These are phyloP conservation scores for Montipora sp. DNA, from an alignment of 64 coral and sea anemone genomes.

Conservation along the genomic window DNA sequence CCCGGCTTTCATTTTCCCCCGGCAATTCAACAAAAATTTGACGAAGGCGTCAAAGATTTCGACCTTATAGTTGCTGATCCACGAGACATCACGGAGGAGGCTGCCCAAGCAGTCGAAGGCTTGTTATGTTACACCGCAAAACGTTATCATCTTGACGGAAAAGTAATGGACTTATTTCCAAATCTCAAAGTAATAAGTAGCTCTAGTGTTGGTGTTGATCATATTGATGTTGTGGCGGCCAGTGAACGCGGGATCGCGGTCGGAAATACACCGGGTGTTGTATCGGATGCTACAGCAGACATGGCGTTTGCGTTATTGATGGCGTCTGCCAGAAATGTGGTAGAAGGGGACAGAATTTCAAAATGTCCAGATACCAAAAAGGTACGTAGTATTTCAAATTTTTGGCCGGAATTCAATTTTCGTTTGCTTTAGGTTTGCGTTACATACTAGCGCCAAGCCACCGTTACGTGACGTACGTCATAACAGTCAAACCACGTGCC, in stretches of 20 bases:
- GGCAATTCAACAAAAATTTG: neutral
- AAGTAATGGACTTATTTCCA: conserved; percentile 48
- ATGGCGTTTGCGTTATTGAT: conserved; percentile 47
- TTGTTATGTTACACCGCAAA: neutral
- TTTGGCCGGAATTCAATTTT: neutral
- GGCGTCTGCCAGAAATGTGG: conserved; percentile 61
- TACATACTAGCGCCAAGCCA: neutral
- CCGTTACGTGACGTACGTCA: too few relatives aligned
- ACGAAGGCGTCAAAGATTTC: neutral
- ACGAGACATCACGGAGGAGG: neutral
- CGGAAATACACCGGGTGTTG: conserved; percentile 23
- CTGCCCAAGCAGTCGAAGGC: neutral
- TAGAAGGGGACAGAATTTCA: conserved; percentile 20
- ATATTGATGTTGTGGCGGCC: conserved; percentile 40
- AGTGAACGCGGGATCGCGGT: conserved; percentile 45
- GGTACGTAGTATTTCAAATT: neutral
- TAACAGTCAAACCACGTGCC: too few relatives aligned
- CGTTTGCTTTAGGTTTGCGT: neutral
- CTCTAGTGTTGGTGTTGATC: conserved; percentile 27
- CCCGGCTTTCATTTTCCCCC: neutral
- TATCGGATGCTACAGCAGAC: conserved; percentile 29
- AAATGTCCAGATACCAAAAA: conserved; percentile 17
- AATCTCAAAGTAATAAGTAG: conserved; percentile 50
- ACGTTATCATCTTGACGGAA: neutral
- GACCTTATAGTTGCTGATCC: neutral